Evolutionary conservation across 2,888 invertebrate genomes (phyloP), one percentile per base, ranked within the genome.

Genomic region (Saturnia pavonia): DNA sequence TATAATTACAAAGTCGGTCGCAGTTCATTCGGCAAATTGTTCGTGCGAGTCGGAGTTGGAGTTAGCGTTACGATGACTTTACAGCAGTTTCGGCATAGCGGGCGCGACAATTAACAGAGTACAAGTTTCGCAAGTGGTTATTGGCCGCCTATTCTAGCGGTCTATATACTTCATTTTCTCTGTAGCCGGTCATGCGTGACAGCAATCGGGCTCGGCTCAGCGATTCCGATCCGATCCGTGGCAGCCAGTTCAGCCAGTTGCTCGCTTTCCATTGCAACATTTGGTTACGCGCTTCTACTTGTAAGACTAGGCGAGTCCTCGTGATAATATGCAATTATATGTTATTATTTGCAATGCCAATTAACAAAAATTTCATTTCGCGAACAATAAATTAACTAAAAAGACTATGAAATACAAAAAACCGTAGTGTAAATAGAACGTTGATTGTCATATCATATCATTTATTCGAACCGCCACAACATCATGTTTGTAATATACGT

Each of bases 121-220:
- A 84, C 79, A 90, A 92, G 88, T 93, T 92, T 92, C 85, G 90
- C 88, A 92, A 94, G 88, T 83, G 80, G 85, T 86, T 88, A 80
- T 82, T 78, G 82, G 80, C 83, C 80, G 81, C 80, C 83, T 85
- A 84, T 85, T 87, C 88, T 86, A 90, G 88, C 88, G 88, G 89
- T 86, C 80, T 83, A 85, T 85, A 86, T 83, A 90, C 89, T 90
- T 90, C 85, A 92, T 92, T 94, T 93, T 94, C 92, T 92, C 91
- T 86, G 87, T 80, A 84, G 76, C 78, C 88, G 85, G 77, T 87
- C 90, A 87, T 87, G 92, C 92, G 90, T 91, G 80, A 85, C 91
- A 81, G 88, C 92, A 92, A 92, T 92, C 92, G 89, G 89, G 90
- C 89, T 89, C 91, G 90, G 86, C 88, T 87, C 87, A 91, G 81